Base-by-base conservation (phyloP, 1,140 invertebrate genomes). In the Bombus cullumanus region DNA sequence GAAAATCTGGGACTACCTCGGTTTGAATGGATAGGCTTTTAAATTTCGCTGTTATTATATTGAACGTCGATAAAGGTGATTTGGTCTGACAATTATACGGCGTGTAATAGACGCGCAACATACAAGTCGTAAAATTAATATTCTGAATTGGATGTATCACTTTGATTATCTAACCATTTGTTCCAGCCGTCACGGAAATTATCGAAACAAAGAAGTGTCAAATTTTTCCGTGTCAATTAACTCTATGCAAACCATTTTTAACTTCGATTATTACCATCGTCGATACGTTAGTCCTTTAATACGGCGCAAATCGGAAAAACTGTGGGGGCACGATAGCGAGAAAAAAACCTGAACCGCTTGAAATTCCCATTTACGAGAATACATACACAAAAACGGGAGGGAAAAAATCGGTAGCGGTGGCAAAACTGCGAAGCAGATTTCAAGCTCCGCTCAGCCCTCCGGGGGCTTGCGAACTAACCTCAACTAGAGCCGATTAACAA, bases 401-500 rank as follows among this genome's bases (percentile, higher is more conserved):
- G 28, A 71, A 64, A 76, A 83, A 71, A 57, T 77, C 57, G 37
- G 39, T 66, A 75, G 53, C 73, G 81, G 62, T 25, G 75, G 69
- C 28, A 28, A 53, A 78, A 79, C 64, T 78, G 79, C 22, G 74
- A 77, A 82, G 88, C 89, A 90, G 88, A 90, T 90, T 90, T 90
- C 69, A 90, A 82, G 47, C 47, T 53, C 47, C 15, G 47, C 18
- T 53, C 47, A 22, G 47, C 89, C 82, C 89, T 82, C 88, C 74
- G 82, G 82, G 87, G 72, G 72, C 47, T 64, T 39, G 78, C 39
- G 43, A 68, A 73, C 79, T 88, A 87, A 86, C 91, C 86, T 86
- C 87, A 79, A 78, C 89, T 89, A 88, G 81, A 90, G 89, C 92
- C 91, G 92, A 93, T 93, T 93, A 93, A 87, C 89, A 83, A 80